Evolutionary conservation across 2,888 invertebrate genomes (phyloP), one percentile per base, ranked within the genome.

Genomic region (Nephrocerus scutellatus): DNA sequence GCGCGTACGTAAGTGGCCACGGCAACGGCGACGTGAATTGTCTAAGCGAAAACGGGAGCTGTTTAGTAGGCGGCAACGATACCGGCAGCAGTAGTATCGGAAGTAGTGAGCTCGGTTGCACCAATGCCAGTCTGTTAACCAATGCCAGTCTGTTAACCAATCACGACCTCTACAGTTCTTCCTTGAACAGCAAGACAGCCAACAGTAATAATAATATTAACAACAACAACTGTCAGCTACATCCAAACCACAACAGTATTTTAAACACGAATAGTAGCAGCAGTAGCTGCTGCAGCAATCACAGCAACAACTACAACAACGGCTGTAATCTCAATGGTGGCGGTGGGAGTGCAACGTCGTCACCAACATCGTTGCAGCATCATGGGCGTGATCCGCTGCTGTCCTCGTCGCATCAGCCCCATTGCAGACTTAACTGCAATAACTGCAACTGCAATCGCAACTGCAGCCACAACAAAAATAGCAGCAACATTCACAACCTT

Each of bases 381-480:
- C 52, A 47, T 30, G 51, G 55, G 7, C 56, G 61, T 39, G 67
- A 66, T 56, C 63, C 67, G 3, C 39, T 68, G 13, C 52, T 67
- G 6, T 61, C 63, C 10, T 61, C 65, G 29, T 63, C 66, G 6
- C 64, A 62, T 46, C 56, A 54, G 38, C 52, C 52, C 25, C n/a
- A n/a, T n/a, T n/a, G n/a, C n/a, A n/a, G n/a, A n/a, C n/a, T n/a
- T n/a, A n/a, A n/a, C n/a, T n/a, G n/a, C n/a, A n/a, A n/a, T n/a
- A n/a, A n/a, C n/a, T n/a, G n/a, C n/a, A n/a, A n/a, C n/a, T n/a
- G n/a, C n/a, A n/a, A n/a, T n/a, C n/a, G n/a, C n/a, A n/a, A n/a
- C n/a, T n/a, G n/a, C n/a, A n/a, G n/a, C n/a, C n/a, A n/a, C n/a
- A n/a, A n/a, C n/a, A n/a, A n/a, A n/a, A n/a, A n/a, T n/a, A n/a